phyloP scores from a whole-genome alignment of 2,888 invertebrate genomes.

The Gryllus longicercus region DNA sequence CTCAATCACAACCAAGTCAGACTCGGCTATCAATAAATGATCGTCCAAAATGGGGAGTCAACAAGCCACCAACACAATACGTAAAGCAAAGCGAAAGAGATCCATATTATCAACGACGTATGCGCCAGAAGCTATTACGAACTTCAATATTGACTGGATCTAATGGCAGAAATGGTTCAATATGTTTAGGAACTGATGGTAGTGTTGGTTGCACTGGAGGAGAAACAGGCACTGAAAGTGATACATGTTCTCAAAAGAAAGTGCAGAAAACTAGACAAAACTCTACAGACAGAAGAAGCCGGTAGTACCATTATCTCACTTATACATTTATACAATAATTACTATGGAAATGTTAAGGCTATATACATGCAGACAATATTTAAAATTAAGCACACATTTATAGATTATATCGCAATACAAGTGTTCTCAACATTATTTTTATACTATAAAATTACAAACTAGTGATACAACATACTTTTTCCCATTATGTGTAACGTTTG shows the following conservation, averaged over 20 bases:
- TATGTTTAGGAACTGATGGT: not conserved
- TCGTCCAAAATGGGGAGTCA: constrained; percentile 49
- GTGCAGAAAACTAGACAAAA: constrained; percentile 4
- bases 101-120: constrained; percentile 70
- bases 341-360: not conserved
- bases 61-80: constrained; percentile 70
- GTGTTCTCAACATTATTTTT: too few relatives aligned
- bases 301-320: constrained; percentile 22
- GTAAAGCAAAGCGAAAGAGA: constrained; percentile 88
- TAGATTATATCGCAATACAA: too few relatives aligned
- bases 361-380: too few relatives aligned
- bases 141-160: not conserved
- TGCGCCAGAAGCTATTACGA: constrained; percentile 27
- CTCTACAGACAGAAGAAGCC: constrained; percentile 33
- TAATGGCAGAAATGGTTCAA: not conserved
- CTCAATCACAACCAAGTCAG: constrained; percentile 31
- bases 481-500: too few relatives aligned
- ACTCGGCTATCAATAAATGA: constrained; percentile 38
- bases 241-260: constrained; percentile 24
- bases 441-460: too few relatives aligned
- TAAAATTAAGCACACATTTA: too few relatives aligned
- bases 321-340: not conserved
- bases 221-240: constrained; percentile 33
- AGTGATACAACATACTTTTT: too few relatives aligned
- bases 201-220: not conserved